Conservation (phyloP, 1,140 invertebrate genomes). For the Cydia splendana region DNA sequence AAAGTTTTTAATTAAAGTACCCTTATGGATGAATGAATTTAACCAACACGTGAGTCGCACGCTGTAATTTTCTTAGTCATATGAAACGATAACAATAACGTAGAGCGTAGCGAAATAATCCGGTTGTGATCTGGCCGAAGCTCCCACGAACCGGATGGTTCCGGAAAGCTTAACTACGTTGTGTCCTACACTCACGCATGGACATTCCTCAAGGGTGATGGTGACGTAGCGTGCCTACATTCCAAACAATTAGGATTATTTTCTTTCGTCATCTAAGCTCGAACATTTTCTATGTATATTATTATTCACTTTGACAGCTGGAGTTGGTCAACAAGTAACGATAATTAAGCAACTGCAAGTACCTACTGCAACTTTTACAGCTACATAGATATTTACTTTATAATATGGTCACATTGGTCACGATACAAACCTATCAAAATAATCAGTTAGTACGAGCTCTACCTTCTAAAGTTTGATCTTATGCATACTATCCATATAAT, state of each 20-base stretch:
- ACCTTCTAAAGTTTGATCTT: too few species aligned
- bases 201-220: slow-evolving; percentile 21
- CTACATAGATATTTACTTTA: background rate
- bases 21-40: background rate
- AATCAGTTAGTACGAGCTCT: too few species aligned
- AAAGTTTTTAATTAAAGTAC: background rate
- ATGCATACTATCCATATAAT: too few species aligned
- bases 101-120: slow-evolving; percentile 55
- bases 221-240: slow-evolving; percentile 46
- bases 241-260: slow-evolving; percentile 62
- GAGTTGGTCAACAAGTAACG: background rate
- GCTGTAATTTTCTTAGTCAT: slow-evolving; percentile 35
- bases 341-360: background rate
- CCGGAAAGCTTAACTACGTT: slow-evolving; percentile 42
- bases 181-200: background rate
- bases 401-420: background rate
- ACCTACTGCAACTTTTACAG: background rate
- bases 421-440: too few species aligned
- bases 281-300: slow-evolving; percentile 16
- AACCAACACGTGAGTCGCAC: background rate
- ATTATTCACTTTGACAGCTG: background rate
- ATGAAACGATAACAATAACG: slow-evolving; percentile 40
- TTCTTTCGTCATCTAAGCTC: slow-evolving; percentile 3
- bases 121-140: slow-evolving; percentile 53
- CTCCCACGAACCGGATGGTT: slow-evolving; percentile 59